Conservation (phyloP, 2,113 vertebrate genomes). For the Mormyrus iriodes region DNA sequence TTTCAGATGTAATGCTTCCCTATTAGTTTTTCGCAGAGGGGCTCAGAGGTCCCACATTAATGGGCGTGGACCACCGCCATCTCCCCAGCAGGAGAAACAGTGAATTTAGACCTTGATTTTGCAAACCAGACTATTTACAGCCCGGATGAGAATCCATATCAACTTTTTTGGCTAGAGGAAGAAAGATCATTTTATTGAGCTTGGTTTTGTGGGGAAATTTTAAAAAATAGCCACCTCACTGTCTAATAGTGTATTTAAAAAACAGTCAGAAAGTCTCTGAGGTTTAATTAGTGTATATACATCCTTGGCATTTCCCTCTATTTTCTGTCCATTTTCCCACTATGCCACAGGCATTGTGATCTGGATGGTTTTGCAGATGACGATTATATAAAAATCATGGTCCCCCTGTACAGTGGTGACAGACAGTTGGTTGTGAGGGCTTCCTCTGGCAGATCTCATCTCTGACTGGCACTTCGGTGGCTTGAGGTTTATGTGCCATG, state of each 20-base stretch:
- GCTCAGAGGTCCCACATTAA: not conserved
- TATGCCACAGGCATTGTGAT: not conserved
- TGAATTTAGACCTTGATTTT: conserved; percentile 2
- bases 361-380: not conserved
- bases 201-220: not conserved
- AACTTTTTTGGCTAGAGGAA: not conserved
- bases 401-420: not conserved
- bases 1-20: not conserved
- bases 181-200: not conserved
- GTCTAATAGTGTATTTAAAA: not conserved
- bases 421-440: not conserved
- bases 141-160: not conserved
- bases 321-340: not conserved
- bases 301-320: not conserved
- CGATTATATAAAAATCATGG: not conserved
- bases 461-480: not conserved
- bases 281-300: not conserved
- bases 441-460: not conserved
- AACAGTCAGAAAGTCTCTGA: not conserved
- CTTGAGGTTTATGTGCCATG: not conserved
- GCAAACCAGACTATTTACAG: not conserved
- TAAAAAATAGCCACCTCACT: not conserved
- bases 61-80: not conserved
- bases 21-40: not conserved
- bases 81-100: not conserved